Evolutionary conservation across 2,113 vertebrate species (phyloP).

Genomic region (Andinoacara biseriatus): DNA sequence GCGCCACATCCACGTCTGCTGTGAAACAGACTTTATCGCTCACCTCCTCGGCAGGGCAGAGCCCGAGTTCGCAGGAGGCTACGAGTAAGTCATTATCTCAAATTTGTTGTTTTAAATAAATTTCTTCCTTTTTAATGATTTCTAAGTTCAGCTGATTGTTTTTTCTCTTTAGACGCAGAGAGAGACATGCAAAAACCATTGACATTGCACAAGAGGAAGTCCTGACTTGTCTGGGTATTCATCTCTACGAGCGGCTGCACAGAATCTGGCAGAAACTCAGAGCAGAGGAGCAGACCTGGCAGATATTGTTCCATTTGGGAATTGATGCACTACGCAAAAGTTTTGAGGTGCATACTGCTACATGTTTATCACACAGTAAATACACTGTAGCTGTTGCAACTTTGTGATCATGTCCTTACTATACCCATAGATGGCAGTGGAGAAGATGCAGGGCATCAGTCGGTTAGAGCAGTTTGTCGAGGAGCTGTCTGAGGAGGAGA

Average conservation of each 20-base stretch:
- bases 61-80: slow-evolving; percentile 96
- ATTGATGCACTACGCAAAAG: slow-evolving; percentile 94
- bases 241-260: slow-evolving; percentile 94
- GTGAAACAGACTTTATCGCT: slow-evolving; percentile 96
- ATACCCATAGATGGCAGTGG: slow-evolving; percentile 89
- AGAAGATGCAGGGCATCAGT: slow-evolving; percentile 97
- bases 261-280: slow-evolving; percentile 96
- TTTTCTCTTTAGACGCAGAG: slow-evolving; percentile 83
- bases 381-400: neutral
- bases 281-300: slow-evolving; percentile 97
- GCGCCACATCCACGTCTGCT: slow-evolving; percentile 95
- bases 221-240: slow-evolving; percentile 95
- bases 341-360: slow-evolving; percentile 86
- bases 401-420: neutral
- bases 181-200: slow-evolving; percentile 97
- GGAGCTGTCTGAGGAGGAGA: slow-evolving; percentile 95
- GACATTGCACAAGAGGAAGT: slow-evolving; percentile 98
- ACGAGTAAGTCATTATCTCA: slow-evolving; percentile 83
- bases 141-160: neutral
- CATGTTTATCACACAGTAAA: neutral
- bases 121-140: slow-evolving; percentile 36
- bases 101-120: neutral
- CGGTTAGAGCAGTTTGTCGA: slow-evolving; percentile 96
- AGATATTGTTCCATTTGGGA: slow-evolving; percentile 95
- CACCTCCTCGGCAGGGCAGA: slow-evolving; percentile 94